Conservation (phyloP, 2,888 invertebrate species). For the Parnassius mnemosyne region DNA sequence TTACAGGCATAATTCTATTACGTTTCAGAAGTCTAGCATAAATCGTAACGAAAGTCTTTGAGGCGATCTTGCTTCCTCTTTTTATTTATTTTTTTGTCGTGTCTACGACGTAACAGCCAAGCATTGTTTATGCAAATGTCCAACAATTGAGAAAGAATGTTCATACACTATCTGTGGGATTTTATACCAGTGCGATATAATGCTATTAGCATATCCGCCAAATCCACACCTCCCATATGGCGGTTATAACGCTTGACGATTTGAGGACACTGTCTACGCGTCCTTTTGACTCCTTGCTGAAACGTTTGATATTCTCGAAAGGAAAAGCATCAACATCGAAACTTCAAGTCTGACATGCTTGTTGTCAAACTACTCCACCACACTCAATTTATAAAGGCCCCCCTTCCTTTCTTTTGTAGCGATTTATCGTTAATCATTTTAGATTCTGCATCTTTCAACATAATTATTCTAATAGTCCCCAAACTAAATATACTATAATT, state of each 20-base stretch:
- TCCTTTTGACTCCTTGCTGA: constrained; percentile 28
- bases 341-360: constrained; percentile 33
- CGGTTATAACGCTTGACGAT: constrained; percentile 35
- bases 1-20: not conserved
- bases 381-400: not conserved
- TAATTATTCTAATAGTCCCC: no score
- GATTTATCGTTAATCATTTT: no score
- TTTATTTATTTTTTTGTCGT: not conserved
- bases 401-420: not conserved
- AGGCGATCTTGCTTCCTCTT: constrained; percentile 2
- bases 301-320: constrained; percentile 29
- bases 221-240: constrained; percentile 36
- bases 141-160: constrained; percentile 27
- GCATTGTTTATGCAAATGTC: not conserved
- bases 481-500: no score
- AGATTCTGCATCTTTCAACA: no score
- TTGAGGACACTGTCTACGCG: constrained; percentile 30
- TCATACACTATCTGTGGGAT: constrained; percentile 34
- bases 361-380: constrained; percentile 35
- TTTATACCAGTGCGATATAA: constrained; percentile 30
- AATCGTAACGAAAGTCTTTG: not conserved
- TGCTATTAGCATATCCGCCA: constrained; percentile 14
- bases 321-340: constrained; percentile 31
- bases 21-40: constrained; percentile 1
- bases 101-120: not conserved